A percentile compares a stretch with the other conserved stretches of the same genome.
These are phyloP conservation scores for Zootoca vivipara DNA, from an alignment of 2,113 vertebrate species.

Conservation along the genomic window DNA sequence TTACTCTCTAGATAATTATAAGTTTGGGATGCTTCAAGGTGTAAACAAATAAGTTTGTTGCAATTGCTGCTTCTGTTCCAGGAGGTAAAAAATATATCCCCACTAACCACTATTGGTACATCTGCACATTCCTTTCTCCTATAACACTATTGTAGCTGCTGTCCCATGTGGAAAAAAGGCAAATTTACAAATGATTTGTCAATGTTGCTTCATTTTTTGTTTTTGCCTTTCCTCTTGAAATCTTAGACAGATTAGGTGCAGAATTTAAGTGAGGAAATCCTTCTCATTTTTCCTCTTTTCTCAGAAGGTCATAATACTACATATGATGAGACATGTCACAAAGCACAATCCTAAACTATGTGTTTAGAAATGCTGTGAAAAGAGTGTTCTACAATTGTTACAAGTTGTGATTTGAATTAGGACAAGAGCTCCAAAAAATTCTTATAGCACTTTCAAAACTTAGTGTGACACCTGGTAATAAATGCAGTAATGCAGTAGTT, in stretches of 20 bases:
- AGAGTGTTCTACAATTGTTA: background rate
- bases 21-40: background rate
- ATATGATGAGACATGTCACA: background rate
- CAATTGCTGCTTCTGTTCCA: too few species aligned
- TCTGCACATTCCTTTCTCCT: background rate
- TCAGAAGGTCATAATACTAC: too few species aligned
- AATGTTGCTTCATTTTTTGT: background rate
- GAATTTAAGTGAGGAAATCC: background rate
- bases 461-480: too few species aligned
- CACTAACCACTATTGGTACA: too few species aligned
- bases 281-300: background rate
- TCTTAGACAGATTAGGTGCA: background rate
- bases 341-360: background rate
- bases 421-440: too few species aligned
- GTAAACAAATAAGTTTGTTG: background rate
- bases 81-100: too few species aligned
- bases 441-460: too few species aligned
- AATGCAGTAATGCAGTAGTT: too few species aligned
- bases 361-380: background rate
- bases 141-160: background rate
- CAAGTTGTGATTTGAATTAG: background rate
- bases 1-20: background rate
- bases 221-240: background rate
- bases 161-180: background rate
- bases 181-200: background rate